These are phyloP conservation scores for Lytechinus variegatus DNA, from an alignment of 35 echinoderm and acorn worm genomes.

Conservation along the genomic window DNA sequence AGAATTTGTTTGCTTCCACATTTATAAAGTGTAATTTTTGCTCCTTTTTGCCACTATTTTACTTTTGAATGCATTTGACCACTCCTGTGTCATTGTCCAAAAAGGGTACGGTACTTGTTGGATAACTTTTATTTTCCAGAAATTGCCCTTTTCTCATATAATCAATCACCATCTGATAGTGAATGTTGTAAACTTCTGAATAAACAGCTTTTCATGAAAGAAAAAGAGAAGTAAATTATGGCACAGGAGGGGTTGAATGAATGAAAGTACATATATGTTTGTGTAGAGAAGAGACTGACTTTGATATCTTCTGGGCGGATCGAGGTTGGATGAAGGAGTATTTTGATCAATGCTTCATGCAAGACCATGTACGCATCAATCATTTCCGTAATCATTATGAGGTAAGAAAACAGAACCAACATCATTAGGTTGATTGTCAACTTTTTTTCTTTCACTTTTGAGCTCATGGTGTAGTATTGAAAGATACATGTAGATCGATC, in stretches of 20 bases:
- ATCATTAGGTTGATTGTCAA: too few species aligned
- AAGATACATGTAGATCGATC: too few species aligned
- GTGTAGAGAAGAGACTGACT: conserved; percentile 85
- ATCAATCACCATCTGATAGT: too few species aligned
- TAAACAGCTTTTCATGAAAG: too few species aligned
- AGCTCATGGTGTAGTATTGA: too few species aligned
- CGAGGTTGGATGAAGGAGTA: conserved; percentile 96
- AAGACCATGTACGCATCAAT: conserved; percentile 96
- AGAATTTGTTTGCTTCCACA: neutral
- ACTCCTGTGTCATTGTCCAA: too few species aligned
- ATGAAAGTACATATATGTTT: conserved; percentile 27
- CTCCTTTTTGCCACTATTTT: neutral
- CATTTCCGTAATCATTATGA: conserved; percentile 98
- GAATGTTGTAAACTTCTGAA: too few species aligned
- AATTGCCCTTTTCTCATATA: too few species aligned
- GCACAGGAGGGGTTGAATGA: neutral
- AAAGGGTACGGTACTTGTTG: too few species aligned
- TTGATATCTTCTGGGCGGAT: conserved; percentile 98
- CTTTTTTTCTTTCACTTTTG: too few species aligned
- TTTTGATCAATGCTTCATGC: conserved; percentile 95
- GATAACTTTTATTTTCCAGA: too few species aligned
- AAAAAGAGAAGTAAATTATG: too few species aligned
- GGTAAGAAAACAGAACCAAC: conserved; percentile 59
- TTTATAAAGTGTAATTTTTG: neutral
- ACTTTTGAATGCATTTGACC: neutral